Evolutionary conservation across 1,140 invertebrate species (phyloP).

Genomic region (Meloidogyne exigua): DNA sequence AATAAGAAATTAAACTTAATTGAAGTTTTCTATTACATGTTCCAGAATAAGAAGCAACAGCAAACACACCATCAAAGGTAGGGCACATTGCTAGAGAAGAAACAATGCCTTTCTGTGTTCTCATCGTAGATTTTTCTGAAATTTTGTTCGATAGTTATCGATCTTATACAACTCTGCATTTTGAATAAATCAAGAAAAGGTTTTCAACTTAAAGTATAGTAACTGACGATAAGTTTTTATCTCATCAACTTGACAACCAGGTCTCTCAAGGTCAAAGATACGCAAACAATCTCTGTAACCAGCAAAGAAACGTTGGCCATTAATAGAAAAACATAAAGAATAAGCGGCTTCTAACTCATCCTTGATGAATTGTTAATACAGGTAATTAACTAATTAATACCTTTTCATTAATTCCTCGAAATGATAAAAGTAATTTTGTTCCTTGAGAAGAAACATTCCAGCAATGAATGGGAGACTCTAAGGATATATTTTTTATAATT

Average conservation of each 20-base stretch:
- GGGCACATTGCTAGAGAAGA: slow-evolving; percentile 45
- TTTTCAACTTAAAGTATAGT: slow-evolving; percentile 8
- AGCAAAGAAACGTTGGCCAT: slow-evolving; percentile 36
- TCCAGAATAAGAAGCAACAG: slow-evolving; percentile 32
- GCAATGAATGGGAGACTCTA: slow-evolving; percentile 34
- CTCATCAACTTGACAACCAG: slow-evolving; percentile 37
- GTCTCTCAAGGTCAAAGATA: slow-evolving; percentile 36
- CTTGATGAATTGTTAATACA: slow-evolving; percentile 8
- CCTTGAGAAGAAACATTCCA: slow-evolving; percentile 28
- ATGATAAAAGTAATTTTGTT: slow-evolving; percentile 16
- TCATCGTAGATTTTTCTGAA: neutral
- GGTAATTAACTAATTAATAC: slow-evolving; percentile 17
- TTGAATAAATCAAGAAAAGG: neutral
- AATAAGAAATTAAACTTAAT: neutral
- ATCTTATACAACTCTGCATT: too few relatives aligned
- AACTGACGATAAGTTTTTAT: slow-evolving; percentile 45
- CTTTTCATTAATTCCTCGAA: slow-evolving; percentile 40
- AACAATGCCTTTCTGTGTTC: slow-evolving; percentile 35
- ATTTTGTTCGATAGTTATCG: neutral
- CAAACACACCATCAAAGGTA: slow-evolving; percentile 42
- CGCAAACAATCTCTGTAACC: slow-evolving; percentile 38
- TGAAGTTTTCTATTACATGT: slow-evolving; percentile 23
- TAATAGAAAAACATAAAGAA: slow-evolving; percentile 39
- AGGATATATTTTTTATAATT: too few relatives aligned
- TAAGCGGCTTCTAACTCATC: slow-evolving; percentile 44